These are phyloP conservation scores for Echinarachnius parma DNA, from an alignment of 53 echinoderm and acorn worm species.

Conservation along the genomic window DNA sequence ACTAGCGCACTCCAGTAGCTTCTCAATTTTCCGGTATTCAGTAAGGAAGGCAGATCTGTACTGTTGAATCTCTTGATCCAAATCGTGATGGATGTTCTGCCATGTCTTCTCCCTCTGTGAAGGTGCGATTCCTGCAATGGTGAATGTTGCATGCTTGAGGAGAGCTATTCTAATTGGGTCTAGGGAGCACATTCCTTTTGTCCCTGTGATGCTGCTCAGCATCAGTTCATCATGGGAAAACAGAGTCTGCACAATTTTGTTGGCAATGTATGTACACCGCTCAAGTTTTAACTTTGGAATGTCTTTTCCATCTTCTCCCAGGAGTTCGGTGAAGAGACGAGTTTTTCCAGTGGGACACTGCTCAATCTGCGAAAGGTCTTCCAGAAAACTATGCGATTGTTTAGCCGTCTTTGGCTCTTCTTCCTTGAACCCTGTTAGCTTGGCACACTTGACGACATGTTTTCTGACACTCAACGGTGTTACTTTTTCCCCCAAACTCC, in stretches of 20 bases:
- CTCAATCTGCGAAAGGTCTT: background rate
- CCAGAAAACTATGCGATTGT: background rate
- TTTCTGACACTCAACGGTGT: background rate
- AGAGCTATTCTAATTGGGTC: constrained; percentile 10
- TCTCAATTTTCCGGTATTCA: constrained; percentile 18
- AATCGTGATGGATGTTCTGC: constrained; percentile 2
- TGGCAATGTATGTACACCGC: constrained; percentile 15
- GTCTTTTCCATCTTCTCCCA: background rate
- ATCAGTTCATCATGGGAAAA: constrained; percentile 15
- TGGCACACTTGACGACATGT: constrained; percentile 8
- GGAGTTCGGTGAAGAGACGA: constrained; percentile 1
- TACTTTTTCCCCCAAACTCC: background rate
- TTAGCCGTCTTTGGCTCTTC: background rate
- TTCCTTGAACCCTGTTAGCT: background rate
- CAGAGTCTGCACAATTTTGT: constrained; percentile 14
- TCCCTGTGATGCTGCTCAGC: constrained; percentile 7
- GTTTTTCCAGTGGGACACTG: background rate
- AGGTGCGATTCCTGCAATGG: constrained; percentile 9
- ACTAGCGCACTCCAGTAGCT: constrained; percentile 20
- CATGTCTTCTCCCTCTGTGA: constrained; percentile 10
- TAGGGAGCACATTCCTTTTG: constrained; percentile 19
- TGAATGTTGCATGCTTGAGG: constrained; percentile 10
- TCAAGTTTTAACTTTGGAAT: constrained; percentile 23
- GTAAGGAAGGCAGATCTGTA: background rate
- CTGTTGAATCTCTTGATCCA: constrained; percentile 4